phyloP scores from a whole-genome alignment of 2,888 invertebrate species.

The Didymodactylos carnosus region DNA sequence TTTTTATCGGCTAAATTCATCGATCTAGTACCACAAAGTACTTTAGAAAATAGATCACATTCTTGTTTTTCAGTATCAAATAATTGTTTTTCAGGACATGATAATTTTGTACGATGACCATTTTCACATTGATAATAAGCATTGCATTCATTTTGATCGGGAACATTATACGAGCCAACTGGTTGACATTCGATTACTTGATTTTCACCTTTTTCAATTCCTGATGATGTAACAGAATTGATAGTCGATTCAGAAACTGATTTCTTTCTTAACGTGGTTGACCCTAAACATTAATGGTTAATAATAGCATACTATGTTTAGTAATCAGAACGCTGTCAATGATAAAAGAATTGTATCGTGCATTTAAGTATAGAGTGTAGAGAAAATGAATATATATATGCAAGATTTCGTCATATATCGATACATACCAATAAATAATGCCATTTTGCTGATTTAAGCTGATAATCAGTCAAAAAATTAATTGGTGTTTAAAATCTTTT shows the following conservation, averaged over 20 bases:
- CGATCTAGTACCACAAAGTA: slow-evolving; percentile 5
- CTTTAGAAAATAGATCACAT: slow-evolving; percentile 6
- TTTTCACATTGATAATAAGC: slow-evolving; percentile 6
- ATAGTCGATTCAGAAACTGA: neutral
- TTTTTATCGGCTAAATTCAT: slow-evolving; percentile 1
- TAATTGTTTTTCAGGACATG: slow-evolving; percentile 3
- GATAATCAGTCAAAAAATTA: no score
- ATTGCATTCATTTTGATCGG: slow-evolving; percentile 1
- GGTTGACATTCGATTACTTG: neutral
- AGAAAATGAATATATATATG: no score
- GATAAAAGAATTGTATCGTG: no score
- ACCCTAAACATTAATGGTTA: no score
- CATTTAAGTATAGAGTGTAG: no score
- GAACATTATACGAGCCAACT: slow-evolving; percentile 1
- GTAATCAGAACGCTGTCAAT: no score
- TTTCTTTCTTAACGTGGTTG: neutral
- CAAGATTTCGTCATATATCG: no score
- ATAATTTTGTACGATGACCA: slow-evolving; percentile 1
- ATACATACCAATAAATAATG: no score
- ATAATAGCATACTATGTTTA: no score
- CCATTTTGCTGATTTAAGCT: no score
- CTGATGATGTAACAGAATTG: neutral
- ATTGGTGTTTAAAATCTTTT: no score
- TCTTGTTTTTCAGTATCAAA: slow-evolving; percentile 4
- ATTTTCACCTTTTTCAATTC: neutral